Conservation (phyloP, 2,797 vertebrate genomes). For the Rhabdomys pumilio region DNA sequence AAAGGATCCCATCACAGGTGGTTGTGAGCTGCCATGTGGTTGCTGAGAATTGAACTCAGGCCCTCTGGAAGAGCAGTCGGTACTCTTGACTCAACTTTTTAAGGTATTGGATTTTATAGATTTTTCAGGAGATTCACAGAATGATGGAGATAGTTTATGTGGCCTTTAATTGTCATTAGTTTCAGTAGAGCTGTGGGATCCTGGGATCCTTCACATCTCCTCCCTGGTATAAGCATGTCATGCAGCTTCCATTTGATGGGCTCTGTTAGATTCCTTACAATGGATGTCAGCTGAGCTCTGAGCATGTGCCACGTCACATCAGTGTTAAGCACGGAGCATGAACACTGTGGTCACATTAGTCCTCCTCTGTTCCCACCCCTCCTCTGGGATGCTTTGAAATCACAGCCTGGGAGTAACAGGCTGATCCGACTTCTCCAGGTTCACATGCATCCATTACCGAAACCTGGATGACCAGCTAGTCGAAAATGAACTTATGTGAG, state of each 20-base stretch:
- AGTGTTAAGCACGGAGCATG: neutral
- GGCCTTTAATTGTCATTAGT: neutral
- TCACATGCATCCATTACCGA: neutral
- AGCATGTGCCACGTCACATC: neutral
- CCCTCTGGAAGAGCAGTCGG: no score
- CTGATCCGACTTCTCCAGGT: no score
- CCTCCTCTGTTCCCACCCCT: neutral
- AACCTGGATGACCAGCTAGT: neutral
- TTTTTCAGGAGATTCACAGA: slow-evolving; percentile 7
- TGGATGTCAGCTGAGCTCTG: neutral
- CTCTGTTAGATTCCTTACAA: neutral
- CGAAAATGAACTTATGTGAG: slow-evolving; percentile 1
- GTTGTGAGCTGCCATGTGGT: no score
- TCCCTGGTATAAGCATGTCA: neutral
- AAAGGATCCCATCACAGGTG: no score
- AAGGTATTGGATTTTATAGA: neutral
- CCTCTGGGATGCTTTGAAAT: neutral
- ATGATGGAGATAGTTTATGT: neutral
- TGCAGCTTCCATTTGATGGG: neutral
- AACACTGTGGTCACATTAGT: neutral
- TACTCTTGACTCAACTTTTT: neutral
- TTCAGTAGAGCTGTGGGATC: neutral
- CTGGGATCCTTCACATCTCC: neutral
- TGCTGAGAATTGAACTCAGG: no score
- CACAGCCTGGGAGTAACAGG: neutral